Evolutionary conservation across 2,888 invertebrate species (phyloP), one percentile per base, ranked within the genome.

Genomic region (Drepanosiphum platanoidis): DNA sequence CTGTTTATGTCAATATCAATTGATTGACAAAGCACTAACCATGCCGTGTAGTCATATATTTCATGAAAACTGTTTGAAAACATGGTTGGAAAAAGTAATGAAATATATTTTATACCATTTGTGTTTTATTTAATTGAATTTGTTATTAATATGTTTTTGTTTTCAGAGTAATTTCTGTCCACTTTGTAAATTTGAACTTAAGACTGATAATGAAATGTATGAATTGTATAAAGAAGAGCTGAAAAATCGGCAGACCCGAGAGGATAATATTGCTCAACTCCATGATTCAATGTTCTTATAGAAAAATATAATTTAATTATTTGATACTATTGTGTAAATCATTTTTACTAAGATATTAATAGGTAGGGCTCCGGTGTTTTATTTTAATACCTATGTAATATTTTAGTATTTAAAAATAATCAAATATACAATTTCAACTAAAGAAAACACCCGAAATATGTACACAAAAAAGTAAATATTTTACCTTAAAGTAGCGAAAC

Each of bases 121-220:
- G 13, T 34, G 1, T 18, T 30, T 8, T 36, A 39, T 27, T n/a
- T 18, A 30, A 39, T 61, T 18, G n/a, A n/a, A n/a, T n/a, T n/a
- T n/a, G n/a, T n/a, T n/a, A n/a, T n/a, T n/a, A 66, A 66, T 79
- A 34, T 42, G 3, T 68, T n/a, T 72, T 39, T 58, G 4, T 39
- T 77, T 52, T 77, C n/a, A 84, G 84, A 84, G 84, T 30, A 84
- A 84, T 32, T 84, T 84, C 77, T 84, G 84, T 77, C 84, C 84
- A 4, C 66, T 84, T 18, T 84, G 84, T 58, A 84, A 84, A 30
- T 77, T 77, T 39, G 84, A 84, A 77, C 52, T 84, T n/a, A 77
- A 77, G 52, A 84, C 84, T 58, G 84, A 84, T 32, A 68, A 84
- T 70, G 77, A 77, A 58, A 66, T 84, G 3, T 84, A 84, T 70